Conservation (phyloP, 2,113 vertebrate species). For the Lepus americanus region DNA sequence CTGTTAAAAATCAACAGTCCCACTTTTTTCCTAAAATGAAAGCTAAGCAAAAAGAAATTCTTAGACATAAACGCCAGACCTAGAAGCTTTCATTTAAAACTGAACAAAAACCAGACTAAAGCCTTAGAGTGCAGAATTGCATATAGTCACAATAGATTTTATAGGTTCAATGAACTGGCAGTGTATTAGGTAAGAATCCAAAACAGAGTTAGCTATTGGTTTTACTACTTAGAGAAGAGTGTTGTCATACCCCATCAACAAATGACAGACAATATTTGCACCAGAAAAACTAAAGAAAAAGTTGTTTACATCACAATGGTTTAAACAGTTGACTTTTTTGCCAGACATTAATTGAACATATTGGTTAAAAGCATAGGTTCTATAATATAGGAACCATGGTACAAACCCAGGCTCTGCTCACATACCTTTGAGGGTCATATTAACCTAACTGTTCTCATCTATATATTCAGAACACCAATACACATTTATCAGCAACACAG, state of each 20-base stretch:
- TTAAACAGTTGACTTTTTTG: neutral
- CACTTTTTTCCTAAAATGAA: neutral
- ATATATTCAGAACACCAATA: neutral
- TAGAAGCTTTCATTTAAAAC: neutral
- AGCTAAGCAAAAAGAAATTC: neutral
- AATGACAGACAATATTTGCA: neutral
- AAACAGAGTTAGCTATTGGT: neutral
- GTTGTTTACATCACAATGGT: neutral
- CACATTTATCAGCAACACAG: neutral
- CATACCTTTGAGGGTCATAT: neutral
- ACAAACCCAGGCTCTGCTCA: neutral
- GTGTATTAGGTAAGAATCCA: neutral
- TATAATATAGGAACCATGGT: neutral
- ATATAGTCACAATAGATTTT: neutral
- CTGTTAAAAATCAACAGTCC: constrained; percentile 4
- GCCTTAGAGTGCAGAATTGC: neutral
- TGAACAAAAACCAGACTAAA: neutral
- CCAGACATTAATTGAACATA: neutral
- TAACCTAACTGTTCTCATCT: constrained; percentile 19
- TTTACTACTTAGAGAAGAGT: neutral
- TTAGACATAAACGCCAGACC: neutral
- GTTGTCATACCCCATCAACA: neutral
- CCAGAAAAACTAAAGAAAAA: neutral
- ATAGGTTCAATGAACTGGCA: neutral
- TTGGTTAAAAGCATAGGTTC: neutral